A percentile compares a stretch with the other conserved stretches of the same genome.
Conservation (phyloP, 2,113 vertebrate genomes). For the Lepus timidus region DNA sequence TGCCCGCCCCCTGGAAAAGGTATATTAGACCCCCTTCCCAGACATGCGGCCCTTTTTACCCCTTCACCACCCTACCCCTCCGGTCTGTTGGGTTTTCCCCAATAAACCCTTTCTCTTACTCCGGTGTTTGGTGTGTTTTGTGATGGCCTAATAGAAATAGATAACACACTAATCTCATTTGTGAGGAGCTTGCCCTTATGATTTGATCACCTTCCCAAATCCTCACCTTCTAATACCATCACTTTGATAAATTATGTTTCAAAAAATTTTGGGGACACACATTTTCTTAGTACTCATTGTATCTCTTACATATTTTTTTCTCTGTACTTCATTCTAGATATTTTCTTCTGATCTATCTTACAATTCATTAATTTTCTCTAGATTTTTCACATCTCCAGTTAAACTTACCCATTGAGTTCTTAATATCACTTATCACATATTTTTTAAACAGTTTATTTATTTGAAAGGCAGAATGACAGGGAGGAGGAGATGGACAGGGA, state of each 20-base stretch:
- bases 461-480: too few species aligned
- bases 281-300: not conserved
- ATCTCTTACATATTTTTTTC: not conserved
- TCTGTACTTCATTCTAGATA: slow-evolving; percentile 3
- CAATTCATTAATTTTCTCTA: slow-evolving; percentile 19
- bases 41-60: too few species aligned
- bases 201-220: not conserved
- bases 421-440: slow-evolving; percentile 20
- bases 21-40: too few species aligned
- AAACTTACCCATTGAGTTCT: slow-evolving; percentile 11
- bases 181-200: not conserved
- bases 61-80: too few species aligned
- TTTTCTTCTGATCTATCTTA: slow-evolving; percentile 27
- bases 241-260: not conserved
- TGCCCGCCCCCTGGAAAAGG: too few species aligned
- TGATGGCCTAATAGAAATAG: too few species aligned
- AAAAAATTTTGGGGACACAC: not conserved
- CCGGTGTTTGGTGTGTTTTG: too few species aligned
- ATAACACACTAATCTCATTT: not conserved
- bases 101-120: too few species aligned
- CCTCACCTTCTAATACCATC: not conserved
- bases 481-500: too few species aligned
- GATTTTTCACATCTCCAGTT: not conserved
- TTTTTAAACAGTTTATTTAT: not conserved
- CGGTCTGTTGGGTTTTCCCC: too few species aligned